Conservation (phyloP, 2,888 invertebrate species). For the Orchestes rusci region DNA sequence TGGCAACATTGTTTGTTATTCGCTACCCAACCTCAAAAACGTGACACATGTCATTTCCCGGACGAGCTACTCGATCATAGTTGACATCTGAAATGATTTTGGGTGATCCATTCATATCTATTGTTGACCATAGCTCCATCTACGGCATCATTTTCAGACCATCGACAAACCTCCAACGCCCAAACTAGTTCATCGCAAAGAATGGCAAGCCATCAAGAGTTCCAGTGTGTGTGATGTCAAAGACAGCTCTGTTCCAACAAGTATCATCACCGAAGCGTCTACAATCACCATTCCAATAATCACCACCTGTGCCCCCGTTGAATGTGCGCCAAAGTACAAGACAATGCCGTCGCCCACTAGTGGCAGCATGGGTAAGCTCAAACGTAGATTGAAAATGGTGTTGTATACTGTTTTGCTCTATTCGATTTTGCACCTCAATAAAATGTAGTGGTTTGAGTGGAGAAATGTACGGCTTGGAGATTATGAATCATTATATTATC, state of each 20-base stretch:
- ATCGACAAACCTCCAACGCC: conserved; percentile 35
- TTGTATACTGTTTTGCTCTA: conserved; percentile 13
- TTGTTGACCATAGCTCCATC: too few relatives aligned
- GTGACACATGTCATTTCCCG: too few relatives aligned
- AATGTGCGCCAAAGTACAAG: conserved; percentile 47
- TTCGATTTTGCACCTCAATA: conserved; percentile 15
- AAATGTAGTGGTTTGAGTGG: conserved; percentile 8
- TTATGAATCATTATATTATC: too few relatives aligned
- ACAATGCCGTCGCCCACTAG: conserved; percentile 53
- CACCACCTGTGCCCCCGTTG: conserved; percentile 33
- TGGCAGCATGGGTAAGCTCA: conserved; percentile 16
- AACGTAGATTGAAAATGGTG: conserved; percentile 10
- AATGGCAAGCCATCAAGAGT: conserved; percentile 39
- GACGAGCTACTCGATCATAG: too few relatives aligned
- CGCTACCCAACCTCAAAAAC: too few relatives aligned
- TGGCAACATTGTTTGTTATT: too few relatives aligned
- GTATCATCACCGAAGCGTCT: conserved; percentile 48
- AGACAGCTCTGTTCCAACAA: conserved; percentile 30
- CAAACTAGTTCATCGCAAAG: conserved; percentile 31
- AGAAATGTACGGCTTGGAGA: too few relatives aligned
- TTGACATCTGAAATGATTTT: too few relatives aligned
- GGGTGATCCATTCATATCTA: too few relatives aligned
- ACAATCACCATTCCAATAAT: conserved; percentile 50
- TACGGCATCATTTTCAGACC: too few relatives aligned
- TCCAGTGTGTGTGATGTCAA: conserved; percentile 29